Evolutionary conservation across 2,797 vertebrate species (phyloP), one percentile per base, ranked within the genome.

Genomic region (Paguma larvata): DNA sequence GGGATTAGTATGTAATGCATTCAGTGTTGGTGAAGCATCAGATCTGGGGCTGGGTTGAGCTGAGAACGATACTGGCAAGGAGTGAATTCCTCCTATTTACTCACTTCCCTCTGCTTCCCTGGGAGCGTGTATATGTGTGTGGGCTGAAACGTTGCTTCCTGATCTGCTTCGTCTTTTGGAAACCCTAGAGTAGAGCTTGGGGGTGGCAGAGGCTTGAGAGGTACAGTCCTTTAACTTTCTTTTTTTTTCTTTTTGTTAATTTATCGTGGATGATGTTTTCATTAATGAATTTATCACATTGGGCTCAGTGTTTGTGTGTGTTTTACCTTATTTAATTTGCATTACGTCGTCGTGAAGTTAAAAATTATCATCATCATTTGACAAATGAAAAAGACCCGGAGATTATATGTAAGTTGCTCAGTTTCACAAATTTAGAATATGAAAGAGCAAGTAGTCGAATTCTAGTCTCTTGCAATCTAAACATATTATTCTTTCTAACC

Each of bases 381-480:
- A 41, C 44, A 65, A 51, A 56, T 53, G 62, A 85, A 80, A 92
- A 84, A 75, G 21, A 84, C 27, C 72, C 59, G 38, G 48, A 73
- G n/a, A 75, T 91, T 63, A 59, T 56, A 23, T 1, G 0, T 38
- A 85, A 83, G 41, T 78, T 56, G 44, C 34, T 77, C 13, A 27
- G 68, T 70, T 96, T 89, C 46, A 63, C 59, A 91, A 68, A 73
- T 86, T 84, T 84, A 95, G 32, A 67, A 63, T 79, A n/a, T 92
- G 68, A 25, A 67, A 73, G 44, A 41, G 4, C 0, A 18, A 80
- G 34, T 21, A 46, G 94, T 95, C 68, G 89, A 70, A 73, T 78
- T 85, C 79, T 48, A 1, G 10, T 80, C 32, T 83, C 92, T 83
- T 83, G 65, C 34, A 27, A 89, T 65, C 34, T 79, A 67, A 90